Evolutionary conservation across 1,140 invertebrate genomes (phyloP).

Genomic region (Phocides pigmalion): DNA sequence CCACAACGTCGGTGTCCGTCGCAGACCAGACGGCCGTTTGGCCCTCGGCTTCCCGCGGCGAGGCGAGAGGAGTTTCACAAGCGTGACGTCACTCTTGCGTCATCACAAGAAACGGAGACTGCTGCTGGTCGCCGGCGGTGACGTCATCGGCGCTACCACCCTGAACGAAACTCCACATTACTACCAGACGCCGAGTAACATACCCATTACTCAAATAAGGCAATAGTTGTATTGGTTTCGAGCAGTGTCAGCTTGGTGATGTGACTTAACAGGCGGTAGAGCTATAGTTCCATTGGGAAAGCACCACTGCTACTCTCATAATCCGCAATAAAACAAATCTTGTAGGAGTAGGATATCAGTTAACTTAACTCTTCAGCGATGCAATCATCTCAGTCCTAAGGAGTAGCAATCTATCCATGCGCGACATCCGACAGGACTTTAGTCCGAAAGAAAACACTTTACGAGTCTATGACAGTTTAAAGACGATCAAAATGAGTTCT

Average conservation of each 20-base stretch:
- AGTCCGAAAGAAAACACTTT: no score
- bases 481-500: no score
- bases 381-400: no score
- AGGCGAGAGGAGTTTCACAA: constrained; percentile 68
- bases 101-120: constrained; percentile 68
- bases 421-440: no score
- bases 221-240: neutral
- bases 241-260: neutral
- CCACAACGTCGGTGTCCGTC: constrained; percentile 75
- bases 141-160: constrained; percentile 65
- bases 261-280: no score
- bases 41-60: constrained; percentile 71
- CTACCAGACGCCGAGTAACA: constrained; percentile 64
- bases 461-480: no score
- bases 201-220: constrained; percentile 44
- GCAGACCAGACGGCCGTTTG: constrained; percentile 66
- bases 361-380: no score
- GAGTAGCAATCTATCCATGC: no score
- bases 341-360: no score
- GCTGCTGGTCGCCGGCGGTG: constrained; percentile 63
- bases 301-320: no score
- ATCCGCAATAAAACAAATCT: no score
- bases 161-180: constrained; percentile 67
- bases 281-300: no score
- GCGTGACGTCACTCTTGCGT: constrained; percentile 68